Base-by-base conservation (phyloP, 2,888 invertebrate species). In the Ametastegia equiseti region DNA sequence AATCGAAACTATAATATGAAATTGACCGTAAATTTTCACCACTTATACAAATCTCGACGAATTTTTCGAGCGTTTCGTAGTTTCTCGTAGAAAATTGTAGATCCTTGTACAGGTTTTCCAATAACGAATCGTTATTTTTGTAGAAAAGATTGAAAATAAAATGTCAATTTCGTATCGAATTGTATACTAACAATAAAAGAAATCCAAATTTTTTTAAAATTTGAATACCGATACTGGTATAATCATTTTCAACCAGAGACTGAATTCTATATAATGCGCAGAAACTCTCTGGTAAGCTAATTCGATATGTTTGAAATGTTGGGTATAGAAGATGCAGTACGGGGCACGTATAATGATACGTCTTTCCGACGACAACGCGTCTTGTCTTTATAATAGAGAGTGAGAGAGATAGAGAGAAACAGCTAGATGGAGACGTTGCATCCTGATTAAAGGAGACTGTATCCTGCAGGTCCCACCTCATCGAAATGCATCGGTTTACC, bases 241-340 rank as follows among this genome's bases (percentile, higher is more conserved):
- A n/a, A n/a, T n/a, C n/a, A n/a, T n/a, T n/a, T n/a, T n/a, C n/a
- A n/a, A n/a, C n/a, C n/a, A n/a, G n/a, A n/a, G n/a, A n/a, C n/a
- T n/a, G n/a, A n/a, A n/a, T n/a, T n/a, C 42, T 1, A 54, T 5
- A 54, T 5, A 54, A 42, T 6, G 5, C 6, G 42, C 54, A 15
- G 67, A 36, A 67, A 67, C 39, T 67, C 36, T 65, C 39, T 65
- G 36, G n/a, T 85, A 83, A 83, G 86, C 86, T 88, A 87, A 89
- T 87, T 87, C 86, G 84, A 86, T 87, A 88, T 88, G 88, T 89
- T 88, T 84, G 86, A 89, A 89, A 89, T 89, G 88, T 86, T 84
- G 82, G n/a, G n/a, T 82, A 85, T 9, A 45, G 84, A 84, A 47
- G 71, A 47, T 47, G 27, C 27, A 23, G 47, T 47, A 71, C 63